phyloP scores from a whole-genome alignment of 2,113 vertebrate species.

The Oostethus manadensis region DNA sequence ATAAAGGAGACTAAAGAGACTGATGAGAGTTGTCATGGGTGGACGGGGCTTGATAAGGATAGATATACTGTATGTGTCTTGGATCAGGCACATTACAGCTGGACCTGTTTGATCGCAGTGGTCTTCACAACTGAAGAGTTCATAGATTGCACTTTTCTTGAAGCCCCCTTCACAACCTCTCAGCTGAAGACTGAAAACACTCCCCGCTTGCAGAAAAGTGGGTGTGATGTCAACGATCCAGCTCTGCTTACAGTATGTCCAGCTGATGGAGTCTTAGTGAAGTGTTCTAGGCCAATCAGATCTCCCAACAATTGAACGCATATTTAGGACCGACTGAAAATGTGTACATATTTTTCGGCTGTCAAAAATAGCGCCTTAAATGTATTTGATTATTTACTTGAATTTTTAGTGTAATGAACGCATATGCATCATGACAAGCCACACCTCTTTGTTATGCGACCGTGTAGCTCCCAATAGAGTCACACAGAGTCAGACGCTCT shows the following conservation, averaged over 20 bases:
- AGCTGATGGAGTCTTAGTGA: not conserved
- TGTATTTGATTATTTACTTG: too few relatives aligned
- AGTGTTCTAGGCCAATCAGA: not conserved
- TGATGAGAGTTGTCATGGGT: constrained; percentile 12
- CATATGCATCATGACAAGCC: too few relatives aligned
- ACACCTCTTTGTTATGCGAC: too few relatives aligned
- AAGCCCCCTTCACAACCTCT: constrained; percentile 9
- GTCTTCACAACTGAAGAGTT: constrained; percentile 6
- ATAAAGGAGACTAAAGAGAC: constrained; percentile 20
- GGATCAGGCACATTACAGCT: constrained; percentile 5
- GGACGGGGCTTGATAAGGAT: constrained; percentile 32
- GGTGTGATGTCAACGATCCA: constrained; percentile 7
- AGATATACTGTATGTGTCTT: constrained; percentile 19
- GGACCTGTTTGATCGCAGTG: constrained; percentile 21
- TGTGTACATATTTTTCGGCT: too few relatives aligned
- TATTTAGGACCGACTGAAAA: not conserved
- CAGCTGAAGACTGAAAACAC: constrained; percentile 4
- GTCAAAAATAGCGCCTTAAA: too few relatives aligned
- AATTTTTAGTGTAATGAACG: too few relatives aligned
- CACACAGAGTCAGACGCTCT: too few relatives aligned
- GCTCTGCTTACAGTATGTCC: constrained; percentile 12
- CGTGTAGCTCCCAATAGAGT: too few relatives aligned
- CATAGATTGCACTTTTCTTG: constrained; percentile 16
- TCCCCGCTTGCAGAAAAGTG: constrained; percentile 23
- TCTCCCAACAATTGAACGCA: not conserved